Percentiles rank a stretch among this genome's conserved stretches.
phyloP scores from a whole-genome alignment of 2,113 vertebrate genomes.

The Perca fluviatilis region DNA sequence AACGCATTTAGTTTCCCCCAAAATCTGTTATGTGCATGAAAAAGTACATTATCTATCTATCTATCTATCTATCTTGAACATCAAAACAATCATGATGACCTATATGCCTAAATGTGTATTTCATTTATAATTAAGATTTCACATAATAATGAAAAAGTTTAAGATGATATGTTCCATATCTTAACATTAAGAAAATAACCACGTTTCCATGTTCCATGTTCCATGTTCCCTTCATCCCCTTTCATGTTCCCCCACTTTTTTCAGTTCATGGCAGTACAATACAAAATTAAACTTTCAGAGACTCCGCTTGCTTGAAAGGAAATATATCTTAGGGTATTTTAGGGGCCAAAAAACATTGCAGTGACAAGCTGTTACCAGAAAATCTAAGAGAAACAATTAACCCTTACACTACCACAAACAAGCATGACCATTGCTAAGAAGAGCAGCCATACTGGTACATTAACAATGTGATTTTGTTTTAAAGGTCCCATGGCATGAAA shows the following conservation, averaged over 20 bases:
- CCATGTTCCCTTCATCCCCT: too few species aligned
- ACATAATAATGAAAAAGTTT: background rate
- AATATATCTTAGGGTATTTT: too few species aligned
- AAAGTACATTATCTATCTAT: too few species aligned
- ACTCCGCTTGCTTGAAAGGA: too few species aligned
- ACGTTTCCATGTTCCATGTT: too few species aligned
- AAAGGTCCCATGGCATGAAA: too few species aligned
- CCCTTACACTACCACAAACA: background rate
- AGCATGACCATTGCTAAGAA: background rate
- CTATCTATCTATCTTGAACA: background rate
- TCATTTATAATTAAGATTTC: background rate
- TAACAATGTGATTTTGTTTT: background rate
- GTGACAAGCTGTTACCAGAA: too few species aligned
- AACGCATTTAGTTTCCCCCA: background rate
- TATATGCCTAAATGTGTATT: background rate
- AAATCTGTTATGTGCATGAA: background rate
- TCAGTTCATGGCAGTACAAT: too few species aligned
- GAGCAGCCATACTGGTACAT: background rate
- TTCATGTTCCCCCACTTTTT: too few species aligned
- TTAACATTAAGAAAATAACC: background rate
- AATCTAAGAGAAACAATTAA: too few species aligned
- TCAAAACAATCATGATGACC: background rate
- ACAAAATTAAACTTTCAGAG: too few species aligned
- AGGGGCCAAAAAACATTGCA: too few species aligned
- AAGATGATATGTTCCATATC: background rate